phyloP scores from a whole-genome alignment of 2,113 vertebrate genomes.

The Atractosteus spatula region DNA sequence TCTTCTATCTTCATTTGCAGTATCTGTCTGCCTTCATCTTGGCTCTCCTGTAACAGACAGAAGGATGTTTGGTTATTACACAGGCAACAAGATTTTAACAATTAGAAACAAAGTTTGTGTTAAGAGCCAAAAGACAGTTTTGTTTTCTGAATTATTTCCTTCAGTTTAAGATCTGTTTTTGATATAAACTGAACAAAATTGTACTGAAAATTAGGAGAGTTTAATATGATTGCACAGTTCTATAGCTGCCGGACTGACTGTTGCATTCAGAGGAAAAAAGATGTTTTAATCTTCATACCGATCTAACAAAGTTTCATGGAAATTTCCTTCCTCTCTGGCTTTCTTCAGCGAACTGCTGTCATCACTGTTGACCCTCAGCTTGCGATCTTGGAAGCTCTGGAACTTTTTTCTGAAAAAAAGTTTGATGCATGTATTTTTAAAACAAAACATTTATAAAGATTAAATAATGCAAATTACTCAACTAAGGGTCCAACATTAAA shows the following conservation, averaged over 20 bases:
- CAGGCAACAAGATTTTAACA: no score
- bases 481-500: not conserved
- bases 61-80: not conserved
- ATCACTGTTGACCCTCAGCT: slow-evolving; percentile 88
- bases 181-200: no score
- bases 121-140: no score
- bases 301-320: slow-evolving; percentile 90
- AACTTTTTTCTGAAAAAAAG: slow-evolving; percentile 81
- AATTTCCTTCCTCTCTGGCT: slow-evolving; percentile 86
- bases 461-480: slow-evolving; percentile 28
- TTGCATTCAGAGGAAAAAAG: no score
- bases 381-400: slow-evolving; percentile 95
- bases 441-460: no score
- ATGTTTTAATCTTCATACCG: slow-evolving; percentile 62
- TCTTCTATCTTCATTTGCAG: slow-evolving; percentile 78
- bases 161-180: no score
- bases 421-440: no score
- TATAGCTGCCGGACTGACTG: no score
- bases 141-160: no score
- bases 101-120: no score
- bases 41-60: slow-evolving; percentile 76
- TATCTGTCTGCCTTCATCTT: slow-evolving; percentile 96
- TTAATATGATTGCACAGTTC: no score
- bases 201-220: no score
- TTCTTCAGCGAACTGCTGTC: slow-evolving; percentile 76